These are phyloP conservation scores for Eupristina koningsbergeri DNA, from an alignment of 1,140 invertebrate genomes.

Conservation along the genomic window DNA sequence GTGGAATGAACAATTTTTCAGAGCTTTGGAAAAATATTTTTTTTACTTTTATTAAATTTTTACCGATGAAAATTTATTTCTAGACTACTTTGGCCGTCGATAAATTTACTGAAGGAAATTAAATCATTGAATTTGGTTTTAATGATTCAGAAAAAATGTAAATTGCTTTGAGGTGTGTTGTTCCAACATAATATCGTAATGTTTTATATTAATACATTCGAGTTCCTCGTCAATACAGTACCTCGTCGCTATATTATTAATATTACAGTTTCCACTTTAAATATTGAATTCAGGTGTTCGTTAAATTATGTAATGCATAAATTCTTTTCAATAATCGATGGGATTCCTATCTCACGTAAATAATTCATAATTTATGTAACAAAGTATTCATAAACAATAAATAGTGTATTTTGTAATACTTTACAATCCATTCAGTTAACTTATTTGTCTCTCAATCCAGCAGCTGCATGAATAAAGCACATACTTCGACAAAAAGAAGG, in stretches of 20 bases:
- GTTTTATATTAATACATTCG: too few species aligned
- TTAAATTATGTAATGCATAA: not conserved
- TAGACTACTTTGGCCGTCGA: too few species aligned
- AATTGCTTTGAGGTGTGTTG: too few species aligned
- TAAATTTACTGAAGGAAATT: too few species aligned
- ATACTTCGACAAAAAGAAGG: not conserved
- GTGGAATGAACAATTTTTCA: not conserved
- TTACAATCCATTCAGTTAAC: not conserved
- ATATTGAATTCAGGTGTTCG: not conserved
- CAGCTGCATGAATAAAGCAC: not conserved
- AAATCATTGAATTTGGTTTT: too few species aligned
- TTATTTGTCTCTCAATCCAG: not conserved
- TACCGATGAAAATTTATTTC: too few species aligned
- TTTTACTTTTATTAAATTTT: too few species aligned
- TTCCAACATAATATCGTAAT: too few species aligned
- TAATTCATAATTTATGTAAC: not conserved
- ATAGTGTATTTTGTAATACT: not conserved
- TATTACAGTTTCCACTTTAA: not conserved
- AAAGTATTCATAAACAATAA: not conserved
- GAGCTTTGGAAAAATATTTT: too few species aligned
- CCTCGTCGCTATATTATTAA: too few species aligned
- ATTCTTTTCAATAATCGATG: not conserved
- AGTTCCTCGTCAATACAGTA: too few species aligned
- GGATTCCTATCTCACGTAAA: not conserved
- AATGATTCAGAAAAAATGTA: too few species aligned